Base-by-base conservation (phyloP, 2,888 invertebrate genomes). In the Apantesis nais region DNA sequence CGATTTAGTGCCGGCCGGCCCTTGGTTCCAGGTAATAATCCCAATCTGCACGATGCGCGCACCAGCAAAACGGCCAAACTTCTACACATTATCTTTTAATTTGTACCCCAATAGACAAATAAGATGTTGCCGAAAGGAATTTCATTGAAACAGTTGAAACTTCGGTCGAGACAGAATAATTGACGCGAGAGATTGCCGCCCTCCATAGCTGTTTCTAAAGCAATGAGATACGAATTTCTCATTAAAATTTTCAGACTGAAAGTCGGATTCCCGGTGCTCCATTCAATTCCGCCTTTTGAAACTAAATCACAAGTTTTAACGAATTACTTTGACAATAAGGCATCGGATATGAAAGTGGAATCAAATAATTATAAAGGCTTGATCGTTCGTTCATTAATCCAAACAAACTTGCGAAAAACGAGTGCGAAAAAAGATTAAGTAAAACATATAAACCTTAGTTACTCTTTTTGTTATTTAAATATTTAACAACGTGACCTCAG, bases 181-280 rank as follows among this genome's bases (percentile, higher is more conserved):
- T 90, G 89, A 88, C 88, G 88, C 85, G 83, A 81, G 82, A 89
- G 88, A 90, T 90, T 86, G 88, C 85, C 85, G 80, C 85, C 87
- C 86, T 88, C 87, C 85, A 81, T 84, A 80, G 83, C 88, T 88
- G 89, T 90, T 90, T 88, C 88, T 86, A 89, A 90, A 90, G 89
- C 90, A 87, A 88, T 88, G 88, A 91, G 92, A 92, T 92, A 91
- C 92, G 92, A 93, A 93, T 87, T 93, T 92, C 92, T 94, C 92
- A 93, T 94, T 93, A 92, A 93, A 93, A 93, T 93, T 90, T 93
- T 86, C 87, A 86, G 85, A 86, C 88, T 86, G 85, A 85, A 89
- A 89, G 87, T 88, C 86, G 86, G 88, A 90, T 86, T 90, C 88
- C 89, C 90, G 88, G 87, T 88, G 84, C 84, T 87, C 87, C 85